Base-by-base conservation (phyloP, 2,113 vertebrate species). In the Garra rufa region DNA sequence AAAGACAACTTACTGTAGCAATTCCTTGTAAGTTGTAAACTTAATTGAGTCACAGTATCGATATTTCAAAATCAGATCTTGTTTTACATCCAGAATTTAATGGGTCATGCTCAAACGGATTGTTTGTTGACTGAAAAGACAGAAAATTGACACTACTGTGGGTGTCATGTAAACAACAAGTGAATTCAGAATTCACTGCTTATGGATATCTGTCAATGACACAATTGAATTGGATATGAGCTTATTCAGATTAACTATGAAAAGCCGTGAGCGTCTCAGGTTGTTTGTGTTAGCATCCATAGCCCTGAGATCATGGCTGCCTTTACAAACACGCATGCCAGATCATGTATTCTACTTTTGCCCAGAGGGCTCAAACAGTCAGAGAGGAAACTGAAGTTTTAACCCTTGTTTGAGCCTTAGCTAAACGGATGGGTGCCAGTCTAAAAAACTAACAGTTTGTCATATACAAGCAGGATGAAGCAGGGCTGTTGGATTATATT, bases 291-390 rank as follows among this genome's bases (percentile, higher is more conserved):
- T 69, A 52, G 26, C 63, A 52, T 81, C 63, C 79, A 81, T 52
- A 81, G 21, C 65, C 30, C 28, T 81, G 79, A 70, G 46, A 82
- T 82, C 30, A 70, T 26, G 28, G 79, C 46, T 55, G 34, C 21
- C 17, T 21, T 50, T 41, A 46, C 15, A 21, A 34, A 69, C 65
- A 82, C 30, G 17, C 46, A 82, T 24, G 65, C 46, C 65, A 70
- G 46, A 41, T 70, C 80, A 70, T 55, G 80, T 19, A 69, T 38
- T 44, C 14, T 44, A 24, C 6, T n/a, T 43, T 82, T 52, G 46
- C 46, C 80, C 13, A 17, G 78, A 50, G 28, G 80, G 80, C 46
- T 50, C 80, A 55, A 82, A 82, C 80, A 52, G 80, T 82, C 63
- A 17, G 28, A 70, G 28, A 81, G 46, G 61, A 71, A 82, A 67